Percentiles rank a stretch among this genome's conserved stretches.
phyloP scores from a whole-genome alignment of 1,140 invertebrate species.

The Drosophila tristis region DNA sequence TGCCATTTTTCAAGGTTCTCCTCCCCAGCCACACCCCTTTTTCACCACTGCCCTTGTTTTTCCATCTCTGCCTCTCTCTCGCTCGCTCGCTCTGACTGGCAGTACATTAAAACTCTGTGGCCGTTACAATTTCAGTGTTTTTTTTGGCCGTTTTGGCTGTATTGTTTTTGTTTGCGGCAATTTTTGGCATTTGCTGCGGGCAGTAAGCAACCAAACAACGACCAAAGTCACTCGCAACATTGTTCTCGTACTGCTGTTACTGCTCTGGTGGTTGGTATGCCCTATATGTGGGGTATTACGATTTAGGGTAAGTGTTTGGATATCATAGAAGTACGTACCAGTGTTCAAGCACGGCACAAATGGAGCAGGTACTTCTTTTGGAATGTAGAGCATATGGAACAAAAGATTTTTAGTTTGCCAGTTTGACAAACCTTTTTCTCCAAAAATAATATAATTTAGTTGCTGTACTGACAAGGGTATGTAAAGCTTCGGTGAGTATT shows the following conservation, averaged over 20 bases:
- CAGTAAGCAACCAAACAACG: slow-evolving; percentile 53
- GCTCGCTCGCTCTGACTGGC: slow-evolving; percentile 18
- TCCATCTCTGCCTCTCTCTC: not conserved
- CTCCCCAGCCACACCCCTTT: not conserved
- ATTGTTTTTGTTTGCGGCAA: slow-evolving; percentile 81
- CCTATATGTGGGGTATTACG: no score
- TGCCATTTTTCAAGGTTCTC: slow-evolving; percentile 67
- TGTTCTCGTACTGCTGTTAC: slow-evolving; percentile 24
- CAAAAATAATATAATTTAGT: no score
- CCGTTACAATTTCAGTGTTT: slow-evolving; percentile 64
- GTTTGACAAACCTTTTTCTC: no score
- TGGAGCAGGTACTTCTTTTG: no score
- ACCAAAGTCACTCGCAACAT: slow-evolving; percentile 60
- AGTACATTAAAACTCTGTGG: slow-evolving; percentile 79
- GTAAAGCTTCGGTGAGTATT: no score
- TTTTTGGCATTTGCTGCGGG: slow-evolving; percentile 80
- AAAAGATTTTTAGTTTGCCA: no score
- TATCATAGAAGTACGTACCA: no score
- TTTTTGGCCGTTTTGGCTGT: slow-evolving; percentile 64
- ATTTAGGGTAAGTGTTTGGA: no score
- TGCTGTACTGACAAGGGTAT: no score
- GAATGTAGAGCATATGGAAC: no score
- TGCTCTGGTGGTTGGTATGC: no score
- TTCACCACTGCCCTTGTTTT: not conserved
- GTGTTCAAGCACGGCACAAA: no score